Evolutionary conservation across 2,888 invertebrate genomes (phyloP).

Genomic region (Tipula unca): DNA sequence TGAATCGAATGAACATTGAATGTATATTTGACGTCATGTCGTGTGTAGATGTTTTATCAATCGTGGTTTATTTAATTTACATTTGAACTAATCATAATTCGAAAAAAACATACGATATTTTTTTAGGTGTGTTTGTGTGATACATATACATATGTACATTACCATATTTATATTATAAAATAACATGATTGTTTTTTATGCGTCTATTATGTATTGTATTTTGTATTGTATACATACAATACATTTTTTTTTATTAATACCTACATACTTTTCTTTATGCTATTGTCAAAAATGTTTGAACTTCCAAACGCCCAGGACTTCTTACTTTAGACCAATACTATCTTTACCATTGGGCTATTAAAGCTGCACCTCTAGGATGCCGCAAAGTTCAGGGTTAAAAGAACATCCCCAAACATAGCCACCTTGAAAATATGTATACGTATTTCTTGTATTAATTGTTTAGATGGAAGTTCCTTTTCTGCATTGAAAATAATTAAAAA

Average conservation of each 20-base stretch:
- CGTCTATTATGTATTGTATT: too few relatives aligned
- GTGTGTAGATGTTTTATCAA: background rate
- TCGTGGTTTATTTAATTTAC: background rate
- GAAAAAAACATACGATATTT: background rate
- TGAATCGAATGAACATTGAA: background rate
- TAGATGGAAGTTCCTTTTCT: too few relatives aligned
- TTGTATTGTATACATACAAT: background rate
- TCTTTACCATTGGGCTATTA: background rate
- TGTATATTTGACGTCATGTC: background rate
- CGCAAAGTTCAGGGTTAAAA: too few relatives aligned
- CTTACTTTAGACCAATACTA: background rate
- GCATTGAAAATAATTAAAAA: too few relatives aligned
- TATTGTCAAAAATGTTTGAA: background rate
- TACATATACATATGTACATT: background rate
- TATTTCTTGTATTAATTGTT: too few relatives aligned
- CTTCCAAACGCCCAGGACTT: background rate
- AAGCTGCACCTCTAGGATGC: too few relatives aligned
- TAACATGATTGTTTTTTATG: background rate
- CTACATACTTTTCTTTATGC: background rate
- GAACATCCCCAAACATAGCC: too few relatives aligned
- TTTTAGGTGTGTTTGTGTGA: background rate
- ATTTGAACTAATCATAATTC: background rate
- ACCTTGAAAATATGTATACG: too few relatives aligned
- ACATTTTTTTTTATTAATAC: background rate
- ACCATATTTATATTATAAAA: background rate